Percentiles rank a stretch among this genome's conserved stretches.
Conservation (phyloP, 1,140 invertebrate genomes). For the Drosophila arawakana region DNA sequence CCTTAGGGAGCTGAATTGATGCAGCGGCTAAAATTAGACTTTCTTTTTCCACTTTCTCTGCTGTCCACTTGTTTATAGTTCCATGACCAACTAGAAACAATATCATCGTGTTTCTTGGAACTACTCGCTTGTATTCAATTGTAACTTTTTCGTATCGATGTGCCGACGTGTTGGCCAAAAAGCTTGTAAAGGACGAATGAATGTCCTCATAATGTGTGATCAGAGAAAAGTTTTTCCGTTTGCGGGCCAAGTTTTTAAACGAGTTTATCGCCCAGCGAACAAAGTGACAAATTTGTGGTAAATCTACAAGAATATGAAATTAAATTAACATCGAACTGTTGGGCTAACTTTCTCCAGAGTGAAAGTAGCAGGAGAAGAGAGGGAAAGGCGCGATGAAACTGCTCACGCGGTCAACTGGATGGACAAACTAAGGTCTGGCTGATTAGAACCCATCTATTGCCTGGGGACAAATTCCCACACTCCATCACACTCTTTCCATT, state of each 20-base stretch:
- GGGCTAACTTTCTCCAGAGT: conserved; percentile 46
- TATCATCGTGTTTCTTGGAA: conserved; percentile 4
- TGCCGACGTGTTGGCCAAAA: background rate
- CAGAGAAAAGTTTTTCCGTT: conserved; percentile 39
- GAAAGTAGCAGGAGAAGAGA: no score
- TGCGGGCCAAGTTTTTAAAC: conserved; percentile 40
- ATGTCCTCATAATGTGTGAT: conserved; percentile 55
- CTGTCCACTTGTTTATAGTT: background rate
- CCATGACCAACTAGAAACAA: background rate
- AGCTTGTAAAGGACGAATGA: conserved; percentile 23
- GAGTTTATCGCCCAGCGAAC: conserved; percentile 42
- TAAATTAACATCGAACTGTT: conserved; percentile 62
- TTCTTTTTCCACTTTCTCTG: no score
- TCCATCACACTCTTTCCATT: background rate
- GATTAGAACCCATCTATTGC: conserved; percentile 52
- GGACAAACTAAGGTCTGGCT: conserved; percentile 27
- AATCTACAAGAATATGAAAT: conserved; percentile 61
- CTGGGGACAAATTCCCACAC: conserved; percentile 23
- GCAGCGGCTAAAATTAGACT: no score
- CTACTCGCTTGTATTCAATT: background rate
- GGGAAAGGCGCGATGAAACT: background rate
- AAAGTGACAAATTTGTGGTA: conserved; percentile 54
- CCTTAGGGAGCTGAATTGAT: no score
- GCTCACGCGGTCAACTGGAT: conserved; percentile 21
- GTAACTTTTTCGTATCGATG: background rate